phyloP scores from a whole-genome alignment of 2,888 invertebrate genomes.

The Ophraella communa region DNA sequence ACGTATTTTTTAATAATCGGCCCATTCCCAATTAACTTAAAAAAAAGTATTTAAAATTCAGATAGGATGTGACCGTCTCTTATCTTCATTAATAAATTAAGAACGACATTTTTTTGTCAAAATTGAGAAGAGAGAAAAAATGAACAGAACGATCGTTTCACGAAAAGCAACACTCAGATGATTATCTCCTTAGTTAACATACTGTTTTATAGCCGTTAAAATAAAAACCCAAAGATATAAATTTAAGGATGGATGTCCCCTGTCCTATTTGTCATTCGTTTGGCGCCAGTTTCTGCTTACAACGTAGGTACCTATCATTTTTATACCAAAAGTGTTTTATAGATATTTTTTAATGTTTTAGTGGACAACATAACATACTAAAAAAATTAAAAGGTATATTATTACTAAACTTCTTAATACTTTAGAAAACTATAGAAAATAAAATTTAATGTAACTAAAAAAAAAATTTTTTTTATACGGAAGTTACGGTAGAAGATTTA shows the following conservation, averaged over 20 bases:
- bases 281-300: slow-evolving; percentile 45
- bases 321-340: background rate
- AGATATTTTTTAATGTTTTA: background rate
- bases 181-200: slow-evolving; percentile 48
- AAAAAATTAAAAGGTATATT: background rate
- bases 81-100: slow-evolving; percentile 38
- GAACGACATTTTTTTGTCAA: slow-evolving; percentile 44
- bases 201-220: slow-evolving; percentile 51
- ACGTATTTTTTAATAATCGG: background rate
- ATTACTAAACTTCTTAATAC: too few species aligned
- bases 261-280: slow-evolving; percentile 46
- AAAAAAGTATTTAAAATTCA: background rate
- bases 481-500: too few species aligned
- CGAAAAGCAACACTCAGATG: slow-evolving; percentile 40
- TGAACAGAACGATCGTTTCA: slow-evolving; percentile 34
- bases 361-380: background rate
- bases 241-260: slow-evolving; percentile 46
- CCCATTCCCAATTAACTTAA: background rate
- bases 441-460: too few species aligned
- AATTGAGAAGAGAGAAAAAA: slow-evolving; percentile 30
- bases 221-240: slow-evolving; percentile 47
- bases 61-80: slow-evolving; percentile 3
- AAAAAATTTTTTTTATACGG: too few species aligned
- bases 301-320: slow-evolving; percentile 1
- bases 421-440: too few species aligned